Base-by-base conservation (phyloP, 2,888 invertebrate species). In the Protonemura montana region DNA sequence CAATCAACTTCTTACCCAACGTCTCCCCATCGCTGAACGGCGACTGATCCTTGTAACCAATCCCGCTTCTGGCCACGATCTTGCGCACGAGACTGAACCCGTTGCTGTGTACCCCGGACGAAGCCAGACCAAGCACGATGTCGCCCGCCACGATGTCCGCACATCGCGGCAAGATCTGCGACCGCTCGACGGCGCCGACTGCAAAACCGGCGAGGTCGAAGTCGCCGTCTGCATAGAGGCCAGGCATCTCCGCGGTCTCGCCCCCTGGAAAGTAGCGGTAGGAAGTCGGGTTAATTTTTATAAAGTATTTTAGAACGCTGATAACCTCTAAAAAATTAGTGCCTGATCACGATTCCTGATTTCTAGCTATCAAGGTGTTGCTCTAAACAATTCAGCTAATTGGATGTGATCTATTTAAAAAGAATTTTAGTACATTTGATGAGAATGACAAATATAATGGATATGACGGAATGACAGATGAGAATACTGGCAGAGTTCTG, bases 241-340 rank as follows among this genome's bases (percentile, higher is more conserved):
- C 96, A 0, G 99, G 99, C 98, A 99, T 98, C 92, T 98, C 98
- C 0, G 99, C 99, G 0, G 99, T 99, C 92, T 99, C 99, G 0
- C 99, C 99, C 87, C 95, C 95, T 87, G 41, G 25, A 35, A 35
- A 3, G 35, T 35, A 6, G 82, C 85, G 26, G 7, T 35, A 6
- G 35, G 35, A 10, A 35, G 10, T 35, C 10, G 10, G 3, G 87
- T 29, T 84, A 6, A 6, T 10, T 35, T 35, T 35, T 10, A 10
- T 35, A 6, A 6, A 10, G 3, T 35, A 35, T 10, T 10, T 35
- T 35, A n/a, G n/a, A n/a, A n/a, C n/a, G n/a, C n/a, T n/a, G n/a
- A n/a, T n/a, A n/a, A n/a, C n/a, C n/a, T n/a, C n/a, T n/a, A n/a
- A n/a, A n/a, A n/a, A n/a, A n/a, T n/a, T n/a, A n/a, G n/a, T n/a